These are phyloP conservation scores for Antheraea pernyi DNA, from an alignment of 1,140 invertebrate genomes.

Conservation along the genomic window DNA sequence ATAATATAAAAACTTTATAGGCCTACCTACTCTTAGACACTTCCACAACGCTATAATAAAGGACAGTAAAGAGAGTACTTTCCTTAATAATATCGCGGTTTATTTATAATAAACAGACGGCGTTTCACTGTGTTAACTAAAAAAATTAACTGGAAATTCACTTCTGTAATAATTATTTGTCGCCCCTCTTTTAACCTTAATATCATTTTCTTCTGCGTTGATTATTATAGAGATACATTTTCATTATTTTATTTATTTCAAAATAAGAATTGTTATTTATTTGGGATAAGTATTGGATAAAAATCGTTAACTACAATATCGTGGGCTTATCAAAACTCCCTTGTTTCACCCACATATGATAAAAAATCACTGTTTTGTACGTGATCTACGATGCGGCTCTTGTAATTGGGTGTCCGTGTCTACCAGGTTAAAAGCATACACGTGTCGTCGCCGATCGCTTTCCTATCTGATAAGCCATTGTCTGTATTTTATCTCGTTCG, in stretches of 20 bases:
- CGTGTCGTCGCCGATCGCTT: conserved; percentile 55
- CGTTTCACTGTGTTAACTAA: background rate
- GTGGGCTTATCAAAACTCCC: conserved; percentile 33
- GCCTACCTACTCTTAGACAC: conserved; percentile 19
- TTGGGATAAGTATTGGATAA: background rate
- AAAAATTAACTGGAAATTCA: background rate
- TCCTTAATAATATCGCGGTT: conserved; percentile 14
- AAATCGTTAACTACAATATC: conserved; percentile 9
- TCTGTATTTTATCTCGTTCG: conserved; percentile 63
- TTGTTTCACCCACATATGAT: conserved; percentile 33
- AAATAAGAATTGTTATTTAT: background rate
- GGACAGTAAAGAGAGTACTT: conserved; percentile 19
- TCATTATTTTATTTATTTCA: background rate
- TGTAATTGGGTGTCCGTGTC: conserved; percentile 74
- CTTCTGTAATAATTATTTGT: background rate
- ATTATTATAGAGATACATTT: no score
- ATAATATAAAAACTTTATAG: conserved; percentile 31
- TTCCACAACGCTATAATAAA: conserved; percentile 17
- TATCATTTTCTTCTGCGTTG: background rate
- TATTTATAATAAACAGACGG: conserved; percentile 10
- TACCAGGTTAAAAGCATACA: conserved; percentile 72
- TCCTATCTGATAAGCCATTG: conserved; percentile 68
- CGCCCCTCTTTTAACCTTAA: background rate
- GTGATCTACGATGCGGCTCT: conserved; percentile 63
- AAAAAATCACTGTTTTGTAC: conserved; percentile 61